phyloP scores from a whole-genome alignment of 2,113 vertebrate species.

The Xiphophorus hellerii region DNA sequence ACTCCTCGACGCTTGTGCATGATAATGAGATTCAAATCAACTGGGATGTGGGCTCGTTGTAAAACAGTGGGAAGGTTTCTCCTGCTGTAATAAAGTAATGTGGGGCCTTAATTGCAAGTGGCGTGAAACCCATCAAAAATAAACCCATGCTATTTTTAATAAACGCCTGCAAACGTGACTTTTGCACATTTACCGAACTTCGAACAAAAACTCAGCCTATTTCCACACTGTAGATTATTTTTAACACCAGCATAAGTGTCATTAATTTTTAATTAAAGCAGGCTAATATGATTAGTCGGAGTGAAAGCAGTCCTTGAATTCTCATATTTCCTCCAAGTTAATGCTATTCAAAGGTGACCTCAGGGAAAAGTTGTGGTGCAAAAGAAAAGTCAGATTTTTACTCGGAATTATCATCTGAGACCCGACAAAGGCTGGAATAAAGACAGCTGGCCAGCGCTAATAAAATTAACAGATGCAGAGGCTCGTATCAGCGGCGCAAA shows the following conservation, averaged over 20 bases:
- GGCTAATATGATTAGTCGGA: background rate
- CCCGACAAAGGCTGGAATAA: slow-evolving; percentile 9
- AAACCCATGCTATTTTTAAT: background rate
- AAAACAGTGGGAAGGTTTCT: background rate
- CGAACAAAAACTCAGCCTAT: background rate
- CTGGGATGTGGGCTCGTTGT: background rate
- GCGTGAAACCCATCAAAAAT: background rate
- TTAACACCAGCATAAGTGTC: background rate
- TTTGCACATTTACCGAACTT: background rate
- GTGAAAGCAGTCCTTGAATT: background rate
- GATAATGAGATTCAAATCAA: background rate
- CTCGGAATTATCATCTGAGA: background rate
- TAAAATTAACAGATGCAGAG: slow-evolving; percentile 28
- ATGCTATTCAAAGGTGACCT: background rate
- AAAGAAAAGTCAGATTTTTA: slow-evolving; percentile 4
- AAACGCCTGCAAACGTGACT: background rate
- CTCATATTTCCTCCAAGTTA: background rate
- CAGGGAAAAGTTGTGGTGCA: background rate
- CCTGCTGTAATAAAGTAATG: background rate
- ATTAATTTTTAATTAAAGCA: background rate
- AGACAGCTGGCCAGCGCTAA: slow-evolving; percentile 32
- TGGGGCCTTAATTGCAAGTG: background rate
- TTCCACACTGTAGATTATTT: background rate
- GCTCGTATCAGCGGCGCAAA: slow-evolving; percentile 21
- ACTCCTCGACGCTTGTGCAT: background rate